Base-by-base conservation (phyloP, 35 echinoderm and acorn worm genomes). In the Eucidaris tribuloides region DNA sequence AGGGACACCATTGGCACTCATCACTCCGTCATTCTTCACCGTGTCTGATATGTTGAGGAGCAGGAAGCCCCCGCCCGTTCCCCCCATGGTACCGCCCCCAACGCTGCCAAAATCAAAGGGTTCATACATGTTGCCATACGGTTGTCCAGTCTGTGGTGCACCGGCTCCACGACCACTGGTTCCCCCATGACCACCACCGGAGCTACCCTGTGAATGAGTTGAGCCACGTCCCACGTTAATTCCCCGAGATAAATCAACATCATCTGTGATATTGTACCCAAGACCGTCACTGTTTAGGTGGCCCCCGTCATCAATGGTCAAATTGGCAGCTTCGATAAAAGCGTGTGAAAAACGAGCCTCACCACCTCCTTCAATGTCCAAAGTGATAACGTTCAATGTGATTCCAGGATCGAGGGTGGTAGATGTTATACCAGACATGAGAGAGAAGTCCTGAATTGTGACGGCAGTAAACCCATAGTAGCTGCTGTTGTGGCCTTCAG, bases 101-200 rank as follows among this genome's bases (percentile, higher is more conserved):
- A 84, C 38, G 34, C 93, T 96, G 29, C 93, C 93, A 80, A 83
- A 81, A 32, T 89, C 93, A 87, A 78, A 90, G 33, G 93, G 93
- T 54, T 96, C 93, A 63, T 96, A 96, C 20, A 96, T n/a, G 46
- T 90, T 96, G 40, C 93, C 93, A 84, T 96, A 91, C 34, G 93
- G 87, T 87, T 96, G 93, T 17, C 93, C 93, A 38, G 93, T 96
- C 17, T 77, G 46, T 17, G 41, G 13, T 24, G 83, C 79, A 17
- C 79, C 87, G 20, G 15, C 45, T 20, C 93, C 93, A 14, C 66
- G 79, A 31, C 93, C 93, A 83, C 78, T 83, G 0, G 93, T 96
- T 25, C 93, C 93, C 23, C 93, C 93, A 83, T 90, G 88, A 29
- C 93, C 87, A 64, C 79, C 93, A 20, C 93, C 93, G 34, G 93